Base-by-base conservation (phyloP, 1,140 invertebrate genomes). In the Probaryconus sp. region DNA sequence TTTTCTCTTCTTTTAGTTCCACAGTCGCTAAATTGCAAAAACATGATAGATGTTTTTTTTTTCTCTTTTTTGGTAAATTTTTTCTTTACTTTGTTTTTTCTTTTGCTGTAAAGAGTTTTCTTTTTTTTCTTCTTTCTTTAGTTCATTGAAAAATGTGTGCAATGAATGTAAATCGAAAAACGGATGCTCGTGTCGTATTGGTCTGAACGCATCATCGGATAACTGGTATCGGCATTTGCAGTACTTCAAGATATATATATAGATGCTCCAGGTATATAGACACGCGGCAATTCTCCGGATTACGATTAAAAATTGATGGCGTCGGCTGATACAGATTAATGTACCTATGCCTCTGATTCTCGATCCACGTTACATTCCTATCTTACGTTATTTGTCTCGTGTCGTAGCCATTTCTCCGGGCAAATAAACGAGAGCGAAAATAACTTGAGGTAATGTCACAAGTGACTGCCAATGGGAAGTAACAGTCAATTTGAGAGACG, bases 221-320 rank as follows among this genome's bases (percentile, higher is more conserved):
- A 65, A 61, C 14, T 40, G 43, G 70, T 61, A 67, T 73, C 55
- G 70, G 37, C 53, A 24, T 50, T 56, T 35, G 30, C 31, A 71
- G 43, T 47, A 40, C 58, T 30, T 50, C 61, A 65, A 65, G 69
- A 67, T 56, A 40, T 40, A 60, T 38, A 50, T 18, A 33, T 24
- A 21, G n/a, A n/a, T n/a, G 10, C 33, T 65, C 13, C 24, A 56
- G 43, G 26, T 67, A 71, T 64, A 71, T 40, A 72, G 72, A 78
- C 73, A 43, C 67, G 26, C 51, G 68, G 79, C 80, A 80, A 83
- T 83, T 76, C 77, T 40, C 67, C 60, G 74, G 80, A 84, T 82
- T 83, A 81, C 76, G 78, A 82, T 84, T 84, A 84, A 84, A 83
- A 80, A 84, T 84, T 81, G 76, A 84, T 78, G 65, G 63, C 51